phyloP scores from a whole-genome alignment of 2,113 vertebrate genomes.

The Cynocephalus volans region DNA sequence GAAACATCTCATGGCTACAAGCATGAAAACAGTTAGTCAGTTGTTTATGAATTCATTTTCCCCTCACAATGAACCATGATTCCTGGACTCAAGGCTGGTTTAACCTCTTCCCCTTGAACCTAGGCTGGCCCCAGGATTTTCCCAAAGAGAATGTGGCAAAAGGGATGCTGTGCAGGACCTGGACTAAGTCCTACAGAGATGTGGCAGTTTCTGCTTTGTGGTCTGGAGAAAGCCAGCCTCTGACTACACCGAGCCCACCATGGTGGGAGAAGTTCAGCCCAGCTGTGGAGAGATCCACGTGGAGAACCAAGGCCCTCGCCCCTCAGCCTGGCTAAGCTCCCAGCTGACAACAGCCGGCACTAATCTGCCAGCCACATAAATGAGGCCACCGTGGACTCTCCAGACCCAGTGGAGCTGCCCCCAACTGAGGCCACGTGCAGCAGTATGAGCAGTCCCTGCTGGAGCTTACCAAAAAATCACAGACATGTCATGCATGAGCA shows the following conservation, averaged over 20 bases:
- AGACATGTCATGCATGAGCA: fast-evolving
- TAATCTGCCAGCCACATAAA: fast-evolving
- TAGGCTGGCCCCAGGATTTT: neutral
- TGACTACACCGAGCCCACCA: fast-evolving
- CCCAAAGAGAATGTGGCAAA: neutral
- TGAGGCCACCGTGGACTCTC: neutral
- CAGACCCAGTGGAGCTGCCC: fast-evolving
- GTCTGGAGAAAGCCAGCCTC: neutral
- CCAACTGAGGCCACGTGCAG: fast-evolving
- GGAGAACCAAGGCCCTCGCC: fast-evolving
- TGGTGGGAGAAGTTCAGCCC: fast-evolving
- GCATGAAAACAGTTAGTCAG: neutral
- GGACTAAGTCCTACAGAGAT: neutral
- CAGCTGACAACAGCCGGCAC: fast-evolving
- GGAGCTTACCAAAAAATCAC: neutral
- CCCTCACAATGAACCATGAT: no score
- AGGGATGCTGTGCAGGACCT: fast-evolving
- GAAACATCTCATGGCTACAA: neutral
- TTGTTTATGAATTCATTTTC: neutral
- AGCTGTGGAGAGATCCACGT: fast-evolving
- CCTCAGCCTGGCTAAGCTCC: neutral
- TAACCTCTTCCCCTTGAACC: neutral
- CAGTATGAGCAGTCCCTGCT: fast-evolving
- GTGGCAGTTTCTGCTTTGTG: neutral
- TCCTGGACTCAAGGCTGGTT: neutral